These are phyloP conservation scores for Sylvilagus floridanus DNA, from an alignment of 2,797 vertebrate genomes.

Conservation along the genomic window DNA sequence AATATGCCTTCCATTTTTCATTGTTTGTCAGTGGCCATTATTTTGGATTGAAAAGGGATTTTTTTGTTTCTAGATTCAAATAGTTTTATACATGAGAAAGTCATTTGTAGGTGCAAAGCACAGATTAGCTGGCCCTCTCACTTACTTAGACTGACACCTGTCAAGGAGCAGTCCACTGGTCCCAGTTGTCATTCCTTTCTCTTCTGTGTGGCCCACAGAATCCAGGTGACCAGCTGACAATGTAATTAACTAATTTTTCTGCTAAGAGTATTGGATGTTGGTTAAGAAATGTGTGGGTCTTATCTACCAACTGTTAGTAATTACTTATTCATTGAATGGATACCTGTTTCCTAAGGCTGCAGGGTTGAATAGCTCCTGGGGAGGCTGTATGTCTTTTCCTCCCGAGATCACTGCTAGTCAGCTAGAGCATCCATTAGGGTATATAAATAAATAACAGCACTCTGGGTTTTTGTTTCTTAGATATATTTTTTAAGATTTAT, in stretches of 20 bases:
- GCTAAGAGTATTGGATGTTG: slow-evolving; percentile 16
- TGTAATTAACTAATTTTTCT: slow-evolving; percentile 52
- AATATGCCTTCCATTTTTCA: background rate
- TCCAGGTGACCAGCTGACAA: slow-evolving; percentile 9
- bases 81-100: slow-evolving; percentile 27
- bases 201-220: slow-evolving; percentile 55
- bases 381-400: slow-evolving; percentile 18
- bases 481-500: background rate
- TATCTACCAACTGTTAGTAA: slow-evolving; percentile 27
- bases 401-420: background rate
- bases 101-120: background rate
- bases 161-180: background rate
- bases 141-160: fast-evolving
- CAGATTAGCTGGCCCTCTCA: background rate
- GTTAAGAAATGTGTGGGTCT: slow-evolving; percentile 18
- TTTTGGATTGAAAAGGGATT: slow-evolving; percentile 69
- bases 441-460: slow-evolving; percentile 11
- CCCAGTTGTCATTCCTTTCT: background rate
- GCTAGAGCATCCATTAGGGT: background rate
- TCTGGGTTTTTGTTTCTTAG: background rate
- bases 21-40: slow-evolving; percentile 38
- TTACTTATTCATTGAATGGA: slow-evolving; percentile 72
- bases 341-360: slow-evolving; percentile 42
- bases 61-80: slow-evolving; percentile 56
- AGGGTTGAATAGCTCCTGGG: background rate